Evolutionary conservation across 2,888 invertebrate genomes (phyloP), one percentile per base, ranked within the genome.

Genomic region (Eulithis testata): DNA sequence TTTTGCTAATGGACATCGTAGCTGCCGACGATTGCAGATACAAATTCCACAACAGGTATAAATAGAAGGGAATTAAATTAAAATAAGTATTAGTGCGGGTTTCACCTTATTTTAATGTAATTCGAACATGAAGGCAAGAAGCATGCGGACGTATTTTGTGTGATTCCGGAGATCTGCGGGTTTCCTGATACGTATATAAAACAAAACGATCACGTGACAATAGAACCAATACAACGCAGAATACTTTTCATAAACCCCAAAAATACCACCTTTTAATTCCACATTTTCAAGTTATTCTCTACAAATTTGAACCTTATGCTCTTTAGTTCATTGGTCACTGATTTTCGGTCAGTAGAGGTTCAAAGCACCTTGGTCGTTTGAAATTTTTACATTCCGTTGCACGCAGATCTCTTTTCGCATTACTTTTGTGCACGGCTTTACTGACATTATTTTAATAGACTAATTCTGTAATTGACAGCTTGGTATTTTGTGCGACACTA

Each of bases 1-100:
- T 98, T 93, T 96, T 98, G 86, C 96, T 98, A 93, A 97, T 98
- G 97, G 98, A 98, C 96, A 97, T 98, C 94, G 97, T 98, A 87
- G 97, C 98, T 85, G 97, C 98, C 82, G 98, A 98, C 94, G 98
- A 98, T 95, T 98, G 97, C 95, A 95, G 97, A 95, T 97, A 97
- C 95, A 97, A 97, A 95, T 97, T 97, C 95, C 97, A 97, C 94
- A 97, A 97, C 96, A 97, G 97, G 97, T 97, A 96, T 89, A 89
- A 90, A 88, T 82, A 47, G 14, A 84, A 79, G 76, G 83, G 90
- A 89, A 89, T 91, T 90, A 90, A 91, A 89, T 91, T 90, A 90
- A 93, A 91, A 90, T 90, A 92, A 91, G 90, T 84, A 83, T 74
- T 64, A 77, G 71, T 56, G 52, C 55, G 71, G 80, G 77, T 77